Conservation (phyloP, 1,140 invertebrate species). For the Drosophila bifasciata region DNA sequence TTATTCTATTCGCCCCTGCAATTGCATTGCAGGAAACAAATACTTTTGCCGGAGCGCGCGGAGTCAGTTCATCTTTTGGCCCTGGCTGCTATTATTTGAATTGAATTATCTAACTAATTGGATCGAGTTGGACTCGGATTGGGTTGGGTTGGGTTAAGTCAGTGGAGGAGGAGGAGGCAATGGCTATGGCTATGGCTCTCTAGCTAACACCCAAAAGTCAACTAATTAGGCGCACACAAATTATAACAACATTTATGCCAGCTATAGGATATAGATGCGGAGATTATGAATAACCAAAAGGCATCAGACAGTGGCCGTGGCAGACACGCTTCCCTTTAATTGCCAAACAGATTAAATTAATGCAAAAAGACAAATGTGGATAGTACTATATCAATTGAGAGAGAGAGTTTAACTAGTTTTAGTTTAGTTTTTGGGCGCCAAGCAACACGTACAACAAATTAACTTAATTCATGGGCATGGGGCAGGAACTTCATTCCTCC, state of each 20-base stretch:
- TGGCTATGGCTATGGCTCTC: background rate
- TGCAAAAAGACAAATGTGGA: conserved; percentile 58
- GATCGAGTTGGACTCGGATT: conserved; percentile 22
- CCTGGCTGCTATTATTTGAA: conserved; percentile 43
- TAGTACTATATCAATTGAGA: conserved; percentile 52
- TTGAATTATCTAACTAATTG: conserved; percentile 70
- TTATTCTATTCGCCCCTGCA: background rate
- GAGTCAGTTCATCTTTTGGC: conserved; percentile 19
- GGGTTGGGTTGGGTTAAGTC: too few species aligned
- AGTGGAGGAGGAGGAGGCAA: background rate
- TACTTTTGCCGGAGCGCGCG: conserved; percentile 13
- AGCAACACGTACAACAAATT: conserved; percentile 61
- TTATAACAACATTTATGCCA: conserved; percentile 57
- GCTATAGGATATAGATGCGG: conserved; percentile 16
- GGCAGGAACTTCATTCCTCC: too few species aligned
- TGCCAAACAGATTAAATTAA: conserved; percentile 57
- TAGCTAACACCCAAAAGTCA: conserved; percentile 29
- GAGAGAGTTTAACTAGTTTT: conserved; percentile 27
- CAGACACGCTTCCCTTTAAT: conserved; percentile 54
- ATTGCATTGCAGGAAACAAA: conserved; percentile 29
- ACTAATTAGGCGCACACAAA: conserved; percentile 63
- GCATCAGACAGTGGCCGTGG: background rate
- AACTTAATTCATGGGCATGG: conserved; percentile 62
- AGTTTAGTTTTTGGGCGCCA: conserved; percentile 20
- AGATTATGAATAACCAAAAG: conserved; percentile 20